These are phyloP conservation scores for Xenotilapia longispinis DNA, from an alignment of 2,113 vertebrate genomes.

Conservation along the genomic window DNA sequence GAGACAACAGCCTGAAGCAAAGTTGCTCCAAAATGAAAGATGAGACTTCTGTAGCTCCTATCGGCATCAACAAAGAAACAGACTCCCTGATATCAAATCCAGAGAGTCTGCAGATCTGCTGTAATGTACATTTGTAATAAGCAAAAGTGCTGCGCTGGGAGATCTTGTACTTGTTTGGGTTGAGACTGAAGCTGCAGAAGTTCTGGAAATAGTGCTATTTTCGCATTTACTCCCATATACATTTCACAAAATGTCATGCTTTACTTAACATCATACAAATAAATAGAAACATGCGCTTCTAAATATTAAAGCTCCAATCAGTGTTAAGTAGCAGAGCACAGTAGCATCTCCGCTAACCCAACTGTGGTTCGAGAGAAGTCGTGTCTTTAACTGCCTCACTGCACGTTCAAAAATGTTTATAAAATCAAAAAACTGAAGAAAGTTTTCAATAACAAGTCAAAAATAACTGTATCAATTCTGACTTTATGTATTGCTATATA, in stretches of 20 bases:
- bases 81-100: not conserved
- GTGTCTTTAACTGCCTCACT: not conserved
- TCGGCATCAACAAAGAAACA: not conserved
- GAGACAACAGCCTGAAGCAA: constrained; percentile 3
- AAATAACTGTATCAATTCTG: not conserved
- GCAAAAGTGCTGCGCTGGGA: not conserved
- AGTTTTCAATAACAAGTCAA: not conserved
- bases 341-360: not conserved
- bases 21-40: not conserved
- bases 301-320: not conserved
- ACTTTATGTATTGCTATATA: not conserved
- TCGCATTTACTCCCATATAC: not conserved
- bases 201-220: not conserved
- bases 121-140: not conserved
- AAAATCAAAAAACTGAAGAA: not conserved
- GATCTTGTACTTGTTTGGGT: not conserved
- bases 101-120: not conserved
- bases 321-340: not conserved
- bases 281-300: not conserved
- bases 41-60: not conserved
- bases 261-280: not conserved
- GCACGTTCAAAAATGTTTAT: not conserved
- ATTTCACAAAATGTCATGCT: not conserved
- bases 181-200: not conserved
- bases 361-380: not conserved